Evolutionary conservation across 2,797 vertebrate genomes (phyloP).

Genomic region (Bryconaethiops microstoma): DNA sequence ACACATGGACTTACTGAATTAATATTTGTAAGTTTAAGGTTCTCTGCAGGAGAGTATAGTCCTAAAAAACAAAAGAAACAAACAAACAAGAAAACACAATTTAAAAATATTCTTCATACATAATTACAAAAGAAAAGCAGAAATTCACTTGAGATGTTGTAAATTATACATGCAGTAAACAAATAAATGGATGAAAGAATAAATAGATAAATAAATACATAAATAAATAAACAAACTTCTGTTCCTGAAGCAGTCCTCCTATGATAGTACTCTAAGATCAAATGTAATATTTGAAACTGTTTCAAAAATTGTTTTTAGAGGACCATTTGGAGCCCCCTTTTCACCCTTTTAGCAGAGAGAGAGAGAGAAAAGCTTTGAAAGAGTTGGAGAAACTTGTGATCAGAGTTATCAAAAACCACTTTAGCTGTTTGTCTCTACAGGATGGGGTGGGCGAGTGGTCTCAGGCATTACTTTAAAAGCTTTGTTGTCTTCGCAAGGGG

Average conservation of each 20-base stretch:
- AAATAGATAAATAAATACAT: no score
- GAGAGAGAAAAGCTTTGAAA: slow-evolving; percentile 30
- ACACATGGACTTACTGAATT: no score
- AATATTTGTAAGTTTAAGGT: no score
- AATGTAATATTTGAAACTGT: not conserved
- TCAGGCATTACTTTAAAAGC: slow-evolving; percentile 70
- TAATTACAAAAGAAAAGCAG: no score
- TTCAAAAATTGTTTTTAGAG: not conserved
- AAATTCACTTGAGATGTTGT: no score
- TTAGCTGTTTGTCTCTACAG: slow-evolving; percentile 43
- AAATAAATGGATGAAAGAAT: not conserved
- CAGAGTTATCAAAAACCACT: slow-evolving; percentile 42
- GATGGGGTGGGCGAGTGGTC: not conserved
- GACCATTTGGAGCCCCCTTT: slow-evolving; percentile 2
- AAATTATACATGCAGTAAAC: no score
- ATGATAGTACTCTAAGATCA: not conserved
- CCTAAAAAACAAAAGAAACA: no score
- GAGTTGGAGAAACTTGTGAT: slow-evolving; percentile 25
- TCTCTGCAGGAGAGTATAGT: no score
- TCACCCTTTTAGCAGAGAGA: slow-evolving; percentile 17
- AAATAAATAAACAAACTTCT: not conserved
- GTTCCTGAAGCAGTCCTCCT: not conserved
- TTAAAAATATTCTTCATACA: no score
- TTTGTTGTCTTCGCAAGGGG: slow-evolving; percentile 70
- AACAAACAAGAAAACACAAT: no score